Conservation (phyloP, 1,140 invertebrate genomes). For the Ladona fulva region DNA sequence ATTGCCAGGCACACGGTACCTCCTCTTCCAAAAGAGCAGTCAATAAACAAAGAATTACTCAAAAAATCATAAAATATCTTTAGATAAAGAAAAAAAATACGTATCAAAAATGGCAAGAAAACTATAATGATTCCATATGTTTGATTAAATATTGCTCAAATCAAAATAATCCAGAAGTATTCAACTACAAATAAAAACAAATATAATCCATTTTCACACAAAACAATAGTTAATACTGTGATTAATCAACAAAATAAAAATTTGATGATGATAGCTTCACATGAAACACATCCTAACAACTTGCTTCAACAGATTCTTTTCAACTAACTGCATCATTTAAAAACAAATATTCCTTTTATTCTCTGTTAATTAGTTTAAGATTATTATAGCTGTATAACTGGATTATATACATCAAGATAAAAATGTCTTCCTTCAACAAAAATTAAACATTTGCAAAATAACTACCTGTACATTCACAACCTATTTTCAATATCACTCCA, state of each 20-base stretch:
- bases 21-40: background rate
- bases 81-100: too few relatives aligned
- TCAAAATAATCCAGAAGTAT: too few relatives aligned
- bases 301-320: background rate
- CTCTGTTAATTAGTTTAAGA: background rate
- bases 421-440: background rate
- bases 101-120: too few relatives aligned
- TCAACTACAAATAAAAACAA: too few relatives aligned
- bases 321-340: background rate
- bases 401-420: background rate
- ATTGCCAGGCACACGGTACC: background rate
- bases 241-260: background rate
- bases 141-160: too few relatives aligned
- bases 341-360: background rate
- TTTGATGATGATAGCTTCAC: background rate
- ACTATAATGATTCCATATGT: too few relatives aligned
- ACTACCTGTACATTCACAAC: constrained; percentile 4
- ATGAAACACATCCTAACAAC: background rate
- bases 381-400: background rate
- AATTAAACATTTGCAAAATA: background rate
- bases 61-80: too few relatives aligned
- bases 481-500: background rate
- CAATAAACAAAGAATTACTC: too few relatives aligned
- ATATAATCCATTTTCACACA: too few relatives aligned
- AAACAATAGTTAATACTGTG: too few relatives aligned